Evolutionary conservation across 2,888 invertebrate genomes (phyloP).

Genomic region (Polymixis flavicincta): DNA sequence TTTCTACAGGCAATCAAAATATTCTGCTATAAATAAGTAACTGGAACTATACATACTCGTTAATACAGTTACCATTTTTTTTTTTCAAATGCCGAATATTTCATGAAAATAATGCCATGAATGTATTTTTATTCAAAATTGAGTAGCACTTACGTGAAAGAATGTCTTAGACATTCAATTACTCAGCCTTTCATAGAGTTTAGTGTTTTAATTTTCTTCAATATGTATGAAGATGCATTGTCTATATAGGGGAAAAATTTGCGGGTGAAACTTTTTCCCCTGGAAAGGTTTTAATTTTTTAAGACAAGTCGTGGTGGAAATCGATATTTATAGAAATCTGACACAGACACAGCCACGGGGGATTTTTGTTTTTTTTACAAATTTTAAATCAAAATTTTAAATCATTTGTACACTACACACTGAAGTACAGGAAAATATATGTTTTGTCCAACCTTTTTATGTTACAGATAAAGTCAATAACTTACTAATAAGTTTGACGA

Average conservation of each 20-base stretch:
- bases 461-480: too few relatives aligned
- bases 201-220: not conserved
- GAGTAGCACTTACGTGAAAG: not conserved
- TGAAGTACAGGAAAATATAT: not conserved
- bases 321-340: not conserved
- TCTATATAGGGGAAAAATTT: not conserved
- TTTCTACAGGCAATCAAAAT: constrained; percentile 31
- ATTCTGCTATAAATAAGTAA: constrained; percentile 11
- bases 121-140: constrained; percentile 11
- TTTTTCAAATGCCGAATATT: constrained; percentile 15
- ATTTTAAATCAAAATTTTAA: too few relatives aligned
- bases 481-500: too few relatives aligned
- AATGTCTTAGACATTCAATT: constrained; percentile 15
- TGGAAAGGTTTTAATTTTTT: too few relatives aligned
- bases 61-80: not conserved
- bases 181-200: not conserved
- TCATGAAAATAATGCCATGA: constrained; percentile 1
- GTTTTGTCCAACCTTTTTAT: not conserved
- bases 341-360: too few relatives aligned
- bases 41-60: not conserved
- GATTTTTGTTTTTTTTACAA: too few relatives aligned
- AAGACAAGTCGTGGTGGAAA: not conserved
- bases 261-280: not conserved
- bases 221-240: not conserved
- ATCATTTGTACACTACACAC: too few relatives aligned